Base-by-base conservation (phyloP, 1,140 invertebrate species). In the Nylanderia fulva region DNA sequence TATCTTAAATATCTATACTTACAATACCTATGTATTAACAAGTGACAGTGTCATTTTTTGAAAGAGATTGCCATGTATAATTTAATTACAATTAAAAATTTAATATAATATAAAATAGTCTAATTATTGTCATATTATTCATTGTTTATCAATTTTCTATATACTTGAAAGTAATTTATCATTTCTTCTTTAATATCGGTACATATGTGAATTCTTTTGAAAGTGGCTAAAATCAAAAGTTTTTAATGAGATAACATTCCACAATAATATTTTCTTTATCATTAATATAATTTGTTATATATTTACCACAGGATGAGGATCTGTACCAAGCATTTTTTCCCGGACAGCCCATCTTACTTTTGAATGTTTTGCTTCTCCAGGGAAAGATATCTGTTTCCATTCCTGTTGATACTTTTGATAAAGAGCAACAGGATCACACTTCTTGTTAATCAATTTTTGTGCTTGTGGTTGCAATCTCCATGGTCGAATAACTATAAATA, bases 341-440 rank as follows among this genome's bases (percentile, higher is more conserved):
- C 96, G 94, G 15, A 96, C 93, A 63, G 95, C 93, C 96, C 96
- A 97, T 77, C 97, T 95, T 15, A 97, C 86, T 64, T 96, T 95
- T 0, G 95, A 90, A 83, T 95, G 95, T 56, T 95, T 93, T 85
- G 96, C 96, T 93, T 97, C 96, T 29, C 97, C 97, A 5, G 97
- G 97, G 45, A 97, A 95, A 91, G 96, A 95, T 61, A 97, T 96
- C 89, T 96, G 96, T n/a, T 96, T 95, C 97, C 97, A 98, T 86
- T 96, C 94, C 56, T 96, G 94, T 90, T 97, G 96, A 91, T 97
- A 98, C 84, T 97, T 96, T 68, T 97, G 97, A 91, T 97, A 98
- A 11, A 97, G 92, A 13, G 96, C 94, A 2, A 98, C 97, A 61
- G 97, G 97, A 92, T 97, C 97, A 87, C 94, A 95, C 95, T 96